These are phyloP conservation scores for Marmota flaviventris DNA, from an alignment of 2,113 vertebrate genomes.

Conservation along the genomic window DNA sequence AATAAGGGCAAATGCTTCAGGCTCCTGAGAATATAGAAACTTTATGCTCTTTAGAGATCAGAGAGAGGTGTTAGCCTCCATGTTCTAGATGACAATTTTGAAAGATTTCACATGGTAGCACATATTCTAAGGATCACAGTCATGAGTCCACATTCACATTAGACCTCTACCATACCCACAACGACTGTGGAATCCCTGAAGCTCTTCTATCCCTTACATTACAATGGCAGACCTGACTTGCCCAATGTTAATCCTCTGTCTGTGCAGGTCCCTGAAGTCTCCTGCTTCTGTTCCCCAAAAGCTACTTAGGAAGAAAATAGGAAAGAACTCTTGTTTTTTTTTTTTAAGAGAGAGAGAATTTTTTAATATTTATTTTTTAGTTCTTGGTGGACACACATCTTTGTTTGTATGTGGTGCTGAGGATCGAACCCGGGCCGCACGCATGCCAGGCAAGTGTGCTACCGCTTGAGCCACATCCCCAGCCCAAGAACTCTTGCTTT, in stretches of 20 bases:
- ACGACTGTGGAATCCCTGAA: not conserved
- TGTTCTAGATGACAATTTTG: not conserved
- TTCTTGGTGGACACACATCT: too few relatives aligned
- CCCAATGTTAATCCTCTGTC: not conserved
- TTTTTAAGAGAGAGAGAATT: too few relatives aligned
- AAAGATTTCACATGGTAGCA: not conserved
- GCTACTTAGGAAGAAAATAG: not conserved
- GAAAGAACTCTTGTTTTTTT: slow-evolving; percentile 14
- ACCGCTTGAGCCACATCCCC: too few relatives aligned
- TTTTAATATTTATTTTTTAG: too few relatives aligned
- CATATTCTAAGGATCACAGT: not conserved
- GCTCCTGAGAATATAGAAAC: not conserved
- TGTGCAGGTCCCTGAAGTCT: not conserved
- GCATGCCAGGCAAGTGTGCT: too few relatives aligned
- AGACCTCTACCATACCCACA: not conserved
- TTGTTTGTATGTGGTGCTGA: too few relatives aligned
- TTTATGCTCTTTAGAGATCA: slow-evolving; percentile 25
- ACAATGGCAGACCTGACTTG: not conserved
- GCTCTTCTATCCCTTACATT: not conserved
- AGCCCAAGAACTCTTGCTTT: not conserved
- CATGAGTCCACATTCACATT: not conserved
- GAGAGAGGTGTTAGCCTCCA: not conserved
- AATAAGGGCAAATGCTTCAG: not conserved
- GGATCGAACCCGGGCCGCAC: too few relatives aligned
- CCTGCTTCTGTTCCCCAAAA: slow-evolving; percentile 1